A percentile compares a stretch with the other conserved stretches of the same genome.
Conservation (phyloP, 1,140 invertebrate genomes). For the Atta cephalotes region DNA sequence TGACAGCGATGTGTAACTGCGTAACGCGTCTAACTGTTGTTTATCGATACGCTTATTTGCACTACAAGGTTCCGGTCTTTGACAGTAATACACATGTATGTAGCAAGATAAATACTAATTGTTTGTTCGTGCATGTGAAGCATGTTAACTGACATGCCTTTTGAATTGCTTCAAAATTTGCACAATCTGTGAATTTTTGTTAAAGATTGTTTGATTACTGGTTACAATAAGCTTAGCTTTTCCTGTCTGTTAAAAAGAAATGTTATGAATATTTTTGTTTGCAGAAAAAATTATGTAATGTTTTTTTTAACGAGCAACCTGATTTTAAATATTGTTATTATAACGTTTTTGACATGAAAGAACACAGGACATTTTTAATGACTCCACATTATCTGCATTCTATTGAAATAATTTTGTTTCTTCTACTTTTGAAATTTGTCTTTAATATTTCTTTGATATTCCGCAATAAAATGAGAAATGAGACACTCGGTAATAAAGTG, state of each 20-base stretch:
- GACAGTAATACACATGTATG: slow-evolving; percentile 16
- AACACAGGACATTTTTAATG: neutral
- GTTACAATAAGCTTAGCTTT: neutral
- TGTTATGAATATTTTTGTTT: neutral
- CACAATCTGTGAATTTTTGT: neutral
- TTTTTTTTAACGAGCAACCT: slow-evolving; percentile 4
- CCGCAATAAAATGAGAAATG: neutral
- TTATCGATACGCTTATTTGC: slow-evolving; percentile 45
- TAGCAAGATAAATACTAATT: slow-evolving; percentile 48
- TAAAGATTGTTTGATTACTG: slow-evolving; percentile 12
- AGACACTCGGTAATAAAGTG: neutral
- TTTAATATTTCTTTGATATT: slow-evolving; percentile 23
- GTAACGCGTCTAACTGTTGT: slow-evolving; percentile 3
- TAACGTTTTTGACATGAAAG: slow-evolving; percentile 1
- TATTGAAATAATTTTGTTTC: slow-evolving; percentile 5
- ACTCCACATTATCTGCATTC: neutral
- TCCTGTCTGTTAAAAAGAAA: neutral
- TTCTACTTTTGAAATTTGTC: neutral
- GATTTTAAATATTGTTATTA: slow-evolving; percentile 32
- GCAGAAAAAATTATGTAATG: slow-evolving; percentile 8
- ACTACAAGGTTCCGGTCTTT: slow-evolving; percentile 34
- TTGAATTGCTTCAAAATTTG: neutral
- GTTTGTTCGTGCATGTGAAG: slow-evolving; percentile 17
- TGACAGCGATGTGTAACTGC: neutral
- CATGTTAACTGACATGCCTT: neutral